These are phyloP conservation scores for Carlito syrichta DNA, from an alignment of 2,113 vertebrate species.

Conservation along the genomic window DNA sequence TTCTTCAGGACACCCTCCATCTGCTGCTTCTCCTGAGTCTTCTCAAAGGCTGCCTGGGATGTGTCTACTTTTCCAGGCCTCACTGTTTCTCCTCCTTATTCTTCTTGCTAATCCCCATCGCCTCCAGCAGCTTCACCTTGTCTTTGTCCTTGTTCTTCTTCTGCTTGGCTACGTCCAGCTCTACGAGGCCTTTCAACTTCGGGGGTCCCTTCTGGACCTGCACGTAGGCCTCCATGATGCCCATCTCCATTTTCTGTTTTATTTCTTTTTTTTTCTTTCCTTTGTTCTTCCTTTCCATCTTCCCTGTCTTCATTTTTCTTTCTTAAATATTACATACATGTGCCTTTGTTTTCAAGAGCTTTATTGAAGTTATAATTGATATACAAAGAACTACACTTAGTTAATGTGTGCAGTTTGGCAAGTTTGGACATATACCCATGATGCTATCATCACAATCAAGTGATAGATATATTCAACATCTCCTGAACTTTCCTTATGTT, in stretches of 20 bases:
- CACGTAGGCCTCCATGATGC: slow-evolving; percentile 82
- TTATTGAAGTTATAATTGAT: background rate
- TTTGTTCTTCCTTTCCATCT: background rate
- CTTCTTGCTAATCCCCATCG: slow-evolving; percentile 86
- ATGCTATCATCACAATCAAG: background rate
- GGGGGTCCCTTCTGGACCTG: slow-evolving; percentile 77
- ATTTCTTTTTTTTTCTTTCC: background rate
- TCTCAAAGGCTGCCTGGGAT: no score
- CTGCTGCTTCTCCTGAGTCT: no score
- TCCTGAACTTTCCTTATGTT: background rate
- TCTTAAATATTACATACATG: background rate
- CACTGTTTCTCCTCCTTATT: slow-evolving; percentile 88
- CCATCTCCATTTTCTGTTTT: no score
- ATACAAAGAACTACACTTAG: background rate
- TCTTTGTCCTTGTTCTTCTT: slow-evolving; percentile 94
- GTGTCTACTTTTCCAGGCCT: slow-evolving; percentile 93
- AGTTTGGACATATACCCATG: background rate
- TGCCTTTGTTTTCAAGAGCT: background rate
- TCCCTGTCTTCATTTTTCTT: background rate
- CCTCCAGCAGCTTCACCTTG: slow-evolving; percentile 87
- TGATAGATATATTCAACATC: background rate
- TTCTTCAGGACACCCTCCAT: slow-evolving; percentile 98
- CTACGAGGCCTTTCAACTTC: slow-evolving; percentile 75
- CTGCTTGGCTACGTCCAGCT: slow-evolving; percentile 65
- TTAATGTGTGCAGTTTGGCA: background rate